Conservation (phyloP, 2,888 invertebrate genomes). For the Philaethria dido region DNA sequence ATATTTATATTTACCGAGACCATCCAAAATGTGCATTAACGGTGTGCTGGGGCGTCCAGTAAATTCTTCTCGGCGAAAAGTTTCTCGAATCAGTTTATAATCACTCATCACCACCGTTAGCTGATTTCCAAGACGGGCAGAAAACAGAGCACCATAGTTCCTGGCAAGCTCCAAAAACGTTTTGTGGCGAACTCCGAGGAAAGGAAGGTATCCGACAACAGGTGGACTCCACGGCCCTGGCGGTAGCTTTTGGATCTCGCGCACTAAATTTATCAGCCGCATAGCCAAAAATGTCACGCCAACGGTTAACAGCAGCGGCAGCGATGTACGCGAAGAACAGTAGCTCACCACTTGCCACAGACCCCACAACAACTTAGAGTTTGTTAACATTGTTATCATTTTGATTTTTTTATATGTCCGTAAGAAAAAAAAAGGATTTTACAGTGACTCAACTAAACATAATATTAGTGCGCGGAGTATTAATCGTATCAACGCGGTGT, state of each 20-base stretch:
- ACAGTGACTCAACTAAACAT: slow-evolving; percentile 58
- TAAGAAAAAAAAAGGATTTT: slow-evolving; percentile 50
- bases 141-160: slow-evolving; percentile 92
- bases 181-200: slow-evolving; percentile 91
- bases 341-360: slow-evolving; percentile 75
- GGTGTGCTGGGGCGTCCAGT: slow-evolving; percentile 94
- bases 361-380: slow-evolving; percentile 83
- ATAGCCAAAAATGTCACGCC: slow-evolving; percentile 78
- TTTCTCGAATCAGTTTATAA: slow-evolving; percentile 92
- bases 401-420: slow-evolving; percentile 54
- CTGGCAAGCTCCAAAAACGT: slow-evolving; percentile 90
- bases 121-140: slow-evolving; percentile 91
- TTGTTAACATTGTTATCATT: slow-evolving; percentile 67
- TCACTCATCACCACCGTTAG: slow-evolving; percentile 94
- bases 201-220: slow-evolving; percentile 92
- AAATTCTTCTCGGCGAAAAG: slow-evolving; percentile 93
- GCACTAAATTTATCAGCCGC: slow-evolving; percentile 73
- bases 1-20: slow-evolving; percentile 89
- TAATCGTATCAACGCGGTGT: slow-evolving; percentile 65
- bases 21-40: slow-evolving; percentile 93
- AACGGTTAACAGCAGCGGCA: slow-evolving; percentile 74
- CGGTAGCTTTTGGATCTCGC: slow-evolving; percentile 84
- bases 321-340: slow-evolving; percentile 69
- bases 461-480: slow-evolving; percentile 70
- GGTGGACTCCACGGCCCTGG: slow-evolving; percentile 96